Conservation (phyloP, 2,113 vertebrate genomes). For the Acrocephalus arundinaceus region DNA sequence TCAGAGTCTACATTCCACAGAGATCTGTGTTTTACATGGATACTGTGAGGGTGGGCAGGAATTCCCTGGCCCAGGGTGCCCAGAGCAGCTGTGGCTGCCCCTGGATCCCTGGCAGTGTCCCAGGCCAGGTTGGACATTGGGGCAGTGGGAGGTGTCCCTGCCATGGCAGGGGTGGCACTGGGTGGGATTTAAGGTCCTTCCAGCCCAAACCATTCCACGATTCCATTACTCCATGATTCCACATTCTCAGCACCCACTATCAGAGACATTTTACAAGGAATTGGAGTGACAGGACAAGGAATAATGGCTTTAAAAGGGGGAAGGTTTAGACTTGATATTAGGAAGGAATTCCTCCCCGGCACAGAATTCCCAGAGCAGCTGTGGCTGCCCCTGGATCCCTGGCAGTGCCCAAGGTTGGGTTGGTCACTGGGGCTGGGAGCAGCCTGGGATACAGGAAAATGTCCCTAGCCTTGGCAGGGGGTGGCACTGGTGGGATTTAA, state of each 20-base stretch:
- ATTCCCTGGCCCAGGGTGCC: neutral
- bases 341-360: neutral
- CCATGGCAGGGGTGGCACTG: neutral
- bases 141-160: neutral
- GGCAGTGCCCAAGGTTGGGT: neutral
- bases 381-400: neutral
- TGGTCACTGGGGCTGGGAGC: neutral
- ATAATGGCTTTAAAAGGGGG: no score
- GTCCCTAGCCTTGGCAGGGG: neutral
- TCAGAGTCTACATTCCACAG: neutral
- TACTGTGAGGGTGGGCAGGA: neutral
- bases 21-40: neutral
- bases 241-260: no score
- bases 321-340: no score
- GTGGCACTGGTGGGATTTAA: rapidly evolving
- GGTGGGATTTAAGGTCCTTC: no score
- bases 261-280: no score
- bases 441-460: neutral
- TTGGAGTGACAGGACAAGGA: no score
- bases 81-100: neutral
- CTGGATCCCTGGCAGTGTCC: neutral
- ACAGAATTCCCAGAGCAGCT: neutral
- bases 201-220: no score
- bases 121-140: neutral
- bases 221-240: no score